phyloP scores from a whole-genome alignment of 1,140 invertebrate species.

The Drosophila jambulina region DNA sequence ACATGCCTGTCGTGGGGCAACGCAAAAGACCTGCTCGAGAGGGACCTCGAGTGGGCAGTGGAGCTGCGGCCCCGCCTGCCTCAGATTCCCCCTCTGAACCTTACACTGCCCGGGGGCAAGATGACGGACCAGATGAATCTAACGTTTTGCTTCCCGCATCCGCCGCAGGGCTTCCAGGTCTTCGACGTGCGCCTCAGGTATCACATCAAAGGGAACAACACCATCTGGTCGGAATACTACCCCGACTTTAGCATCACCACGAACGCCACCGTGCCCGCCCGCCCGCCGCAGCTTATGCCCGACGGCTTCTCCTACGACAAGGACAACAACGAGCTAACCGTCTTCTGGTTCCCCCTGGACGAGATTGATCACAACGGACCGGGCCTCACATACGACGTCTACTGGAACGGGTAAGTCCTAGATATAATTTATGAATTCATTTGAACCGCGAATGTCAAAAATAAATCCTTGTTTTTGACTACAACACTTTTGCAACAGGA shows the following conservation, averaged over 20 bases:
- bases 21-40: accelerated
- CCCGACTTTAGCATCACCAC: neutral
- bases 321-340: neutral
- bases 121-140: neutral
- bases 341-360: constrained; percentile 41
- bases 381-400: neutral
- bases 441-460: no score
- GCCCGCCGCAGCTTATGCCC: constrained; percentile 5
- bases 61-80: neutral
- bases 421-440: no score
- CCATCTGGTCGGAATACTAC: constrained; percentile 6
- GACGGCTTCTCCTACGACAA: constrained; percentile 18
- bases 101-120: neutral
- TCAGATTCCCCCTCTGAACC: no score
- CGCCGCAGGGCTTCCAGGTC: constrained; percentile 4
- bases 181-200: constrained; percentile 5
- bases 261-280: neutral
- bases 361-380: constrained; percentile 25
- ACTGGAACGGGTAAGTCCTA: neutral
- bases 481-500: no score
- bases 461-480: no score
- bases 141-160: constrained; percentile 16
- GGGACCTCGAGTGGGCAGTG: neutral
- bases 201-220: neutral
- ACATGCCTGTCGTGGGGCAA: neutral